phyloP scores from a whole-genome alignment of 2,113 vertebrate species.

The Puma concolor region DNA sequence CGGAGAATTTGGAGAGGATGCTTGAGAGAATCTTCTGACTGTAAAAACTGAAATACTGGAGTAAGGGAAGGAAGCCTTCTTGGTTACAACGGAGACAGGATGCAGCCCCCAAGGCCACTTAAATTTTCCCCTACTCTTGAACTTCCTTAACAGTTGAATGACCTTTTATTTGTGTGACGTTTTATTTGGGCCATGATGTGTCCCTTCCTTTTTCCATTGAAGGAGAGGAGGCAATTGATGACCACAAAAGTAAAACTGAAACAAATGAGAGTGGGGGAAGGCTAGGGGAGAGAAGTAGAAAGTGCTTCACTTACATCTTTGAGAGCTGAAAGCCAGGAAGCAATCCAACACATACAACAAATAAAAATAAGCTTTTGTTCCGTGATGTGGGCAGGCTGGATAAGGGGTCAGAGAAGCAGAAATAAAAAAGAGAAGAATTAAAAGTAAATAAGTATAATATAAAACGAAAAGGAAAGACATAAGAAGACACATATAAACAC shows the following conservation, averaged over 20 bases:
- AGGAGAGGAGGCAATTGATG: background rate
- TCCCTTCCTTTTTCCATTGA: background rate
- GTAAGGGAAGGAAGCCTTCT: background rate
- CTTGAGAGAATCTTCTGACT: background rate
- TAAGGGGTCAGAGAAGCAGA: background rate
- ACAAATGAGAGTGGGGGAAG: background rate
- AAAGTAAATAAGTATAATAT: background rate
- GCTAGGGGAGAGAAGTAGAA: background rate
- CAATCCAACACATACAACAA: background rate
- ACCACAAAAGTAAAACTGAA: background rate
- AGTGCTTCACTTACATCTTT: slow-evolving; percentile 3
- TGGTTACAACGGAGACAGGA: background rate
- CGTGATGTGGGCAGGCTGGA: background rate
- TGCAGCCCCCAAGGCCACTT: background rate
- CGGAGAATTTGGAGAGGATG: background rate
- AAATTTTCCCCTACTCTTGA: background rate
- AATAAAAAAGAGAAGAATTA: background rate
- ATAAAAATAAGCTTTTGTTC: slow-evolving; percentile 26
- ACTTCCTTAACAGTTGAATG: background rate
- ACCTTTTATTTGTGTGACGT: background rate
- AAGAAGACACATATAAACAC: background rate
- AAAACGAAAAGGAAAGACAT: background rate
- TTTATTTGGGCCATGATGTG: background rate
- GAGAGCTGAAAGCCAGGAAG: background rate
- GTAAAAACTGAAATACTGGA: background rate